Evolutionary conservation across 2,113 vertebrate species (phyloP).

Genomic region (Synchiropus splendidus): DNA sequence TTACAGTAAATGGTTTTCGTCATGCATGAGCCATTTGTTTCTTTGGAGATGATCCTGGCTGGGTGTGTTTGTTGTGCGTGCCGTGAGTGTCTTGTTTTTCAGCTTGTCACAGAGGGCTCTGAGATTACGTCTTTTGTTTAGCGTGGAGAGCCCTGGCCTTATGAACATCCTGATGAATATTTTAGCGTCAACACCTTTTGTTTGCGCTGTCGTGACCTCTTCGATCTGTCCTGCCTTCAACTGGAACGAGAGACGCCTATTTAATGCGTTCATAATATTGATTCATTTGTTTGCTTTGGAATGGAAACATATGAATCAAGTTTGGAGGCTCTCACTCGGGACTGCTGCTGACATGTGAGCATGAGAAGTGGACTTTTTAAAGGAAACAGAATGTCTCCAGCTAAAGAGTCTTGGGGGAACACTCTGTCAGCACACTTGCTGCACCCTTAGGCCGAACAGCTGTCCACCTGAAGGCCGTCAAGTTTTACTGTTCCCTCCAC

Average conservation of each 20-base stretch:
- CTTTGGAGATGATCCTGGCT: too few species aligned
- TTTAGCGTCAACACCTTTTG: conserved; percentile 41
- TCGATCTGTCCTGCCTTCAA: conserved; percentile 5
- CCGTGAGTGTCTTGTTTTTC: conserved; percentile 25
- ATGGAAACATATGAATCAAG: not conserved
- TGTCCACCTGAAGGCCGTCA: conserved; percentile 11
- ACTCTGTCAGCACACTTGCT: conserved; percentile 21
- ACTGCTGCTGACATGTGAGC: conserved; percentile 3
- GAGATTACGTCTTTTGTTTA: conserved; percentile 44
- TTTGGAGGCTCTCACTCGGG: conserved; percentile 1
- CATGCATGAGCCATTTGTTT: too few species aligned
- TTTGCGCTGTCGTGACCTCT: conserved; percentile 20
- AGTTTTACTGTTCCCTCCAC: not conserved
- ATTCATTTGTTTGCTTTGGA: conserved; percentile 8
- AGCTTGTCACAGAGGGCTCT: conserved; percentile 21
- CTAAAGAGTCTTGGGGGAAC: conserved; percentile 1
- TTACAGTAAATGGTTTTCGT: too few species aligned
- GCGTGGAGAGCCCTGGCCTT: conserved; percentile 26
- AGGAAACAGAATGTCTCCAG: conserved; percentile 5
- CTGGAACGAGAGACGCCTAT: too few species aligned
- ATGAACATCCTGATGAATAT: conserved; percentile 49
- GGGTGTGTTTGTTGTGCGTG: conserved; percentile 13
- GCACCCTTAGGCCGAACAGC: conserved; percentile 21
- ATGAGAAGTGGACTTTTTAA: conserved; percentile 6
- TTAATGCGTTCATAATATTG: not conserved